Conservation (phyloP, 2,113 vertebrate genomes). For the Bujurquina vittata region DNA sequence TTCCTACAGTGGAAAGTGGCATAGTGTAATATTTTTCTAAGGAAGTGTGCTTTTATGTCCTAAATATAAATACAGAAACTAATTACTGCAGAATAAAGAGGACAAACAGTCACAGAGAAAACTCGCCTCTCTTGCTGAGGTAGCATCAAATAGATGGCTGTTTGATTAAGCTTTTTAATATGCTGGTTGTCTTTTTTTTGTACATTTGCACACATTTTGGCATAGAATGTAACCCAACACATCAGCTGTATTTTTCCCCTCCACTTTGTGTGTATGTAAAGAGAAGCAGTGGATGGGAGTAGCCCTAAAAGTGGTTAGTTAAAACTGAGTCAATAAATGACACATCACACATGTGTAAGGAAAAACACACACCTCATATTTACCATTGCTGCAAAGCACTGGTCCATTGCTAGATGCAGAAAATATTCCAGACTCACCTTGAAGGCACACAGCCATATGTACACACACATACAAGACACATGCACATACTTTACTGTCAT, state of each 20-base stretch:
- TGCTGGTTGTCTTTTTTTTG: neutral
- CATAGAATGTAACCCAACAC: neutral
- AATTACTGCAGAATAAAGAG: no score
- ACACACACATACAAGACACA: neutral
- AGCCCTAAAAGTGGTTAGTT: neutral
- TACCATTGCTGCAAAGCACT: constrained; percentile 26
- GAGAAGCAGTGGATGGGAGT: neutral
- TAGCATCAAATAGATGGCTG: neutral
- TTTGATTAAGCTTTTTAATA: neutral
- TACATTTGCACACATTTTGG: neutral
- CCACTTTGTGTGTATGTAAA: neutral
- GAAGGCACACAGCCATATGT: constrained; percentile 33
- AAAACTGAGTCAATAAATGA: constrained; percentile 10
- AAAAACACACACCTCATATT: constrained; percentile 26
- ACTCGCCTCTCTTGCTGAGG: no score
- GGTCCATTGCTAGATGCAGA: neutral
- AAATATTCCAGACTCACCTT: constrained; percentile 42
- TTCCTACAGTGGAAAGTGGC: neutral
- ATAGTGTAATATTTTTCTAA: neutral
- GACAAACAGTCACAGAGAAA: no score
- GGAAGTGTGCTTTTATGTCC: no score
- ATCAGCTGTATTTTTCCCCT: neutral
- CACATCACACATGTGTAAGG: neutral
- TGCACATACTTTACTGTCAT: neutral
- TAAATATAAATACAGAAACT: no score